Percentiles rank a stretch among this genome's conserved stretches.
Evolutionary conservation across 2,888 invertebrate genomes (phyloP).

Genomic region (Chamaedrilus cognettii): DNA sequence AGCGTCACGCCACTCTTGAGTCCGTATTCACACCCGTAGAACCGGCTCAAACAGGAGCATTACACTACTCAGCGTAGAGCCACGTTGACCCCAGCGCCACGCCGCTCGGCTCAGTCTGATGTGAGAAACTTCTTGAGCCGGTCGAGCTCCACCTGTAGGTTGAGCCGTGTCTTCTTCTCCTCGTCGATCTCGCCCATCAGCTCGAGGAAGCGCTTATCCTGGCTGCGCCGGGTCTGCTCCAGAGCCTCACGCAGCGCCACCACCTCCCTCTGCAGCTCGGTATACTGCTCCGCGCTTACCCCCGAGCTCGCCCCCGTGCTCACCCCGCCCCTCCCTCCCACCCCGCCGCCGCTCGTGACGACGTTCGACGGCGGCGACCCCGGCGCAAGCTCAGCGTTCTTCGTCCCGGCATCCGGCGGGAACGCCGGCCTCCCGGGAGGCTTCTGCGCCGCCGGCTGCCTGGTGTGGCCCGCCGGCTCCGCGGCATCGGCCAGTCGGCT

Average conservation of each 20-base stretch:
- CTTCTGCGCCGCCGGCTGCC: background rate
- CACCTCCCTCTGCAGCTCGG: conserved; percentile 28
- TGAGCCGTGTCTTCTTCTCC: conserved; percentile 59
- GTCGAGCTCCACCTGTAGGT: conserved; percentile 56
- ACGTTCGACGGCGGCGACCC: background rate
- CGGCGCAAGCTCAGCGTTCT: background rate
- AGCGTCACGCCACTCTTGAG: too few relatives aligned
- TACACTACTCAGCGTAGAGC: too few relatives aligned
- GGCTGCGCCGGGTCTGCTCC: conserved; percentile 21
- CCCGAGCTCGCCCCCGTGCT: background rate
- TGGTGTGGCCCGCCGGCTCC: background rate
- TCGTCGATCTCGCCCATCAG: conserved; percentile 57
- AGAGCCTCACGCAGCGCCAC: conserved; percentile 25
- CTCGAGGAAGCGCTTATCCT: conserved; percentile 45
- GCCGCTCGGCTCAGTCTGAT: too few relatives aligned
- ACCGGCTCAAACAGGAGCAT: too few relatives aligned
- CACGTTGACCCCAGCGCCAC: too few relatives aligned
- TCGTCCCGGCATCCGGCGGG: background rate
- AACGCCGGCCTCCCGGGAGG: background rate
- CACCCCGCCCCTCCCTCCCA: background rate
- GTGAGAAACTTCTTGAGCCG: conserved; percentile 21
- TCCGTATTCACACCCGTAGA: too few relatives aligned
- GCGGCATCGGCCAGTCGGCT: background rate
- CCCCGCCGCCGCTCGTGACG: background rate
- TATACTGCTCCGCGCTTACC: conserved; percentile 15